These are phyloP conservation scores for Pristionchus fissidentatus DNA, from an alignment of 2,888 invertebrate genomes.

Conservation along the genomic window DNA sequence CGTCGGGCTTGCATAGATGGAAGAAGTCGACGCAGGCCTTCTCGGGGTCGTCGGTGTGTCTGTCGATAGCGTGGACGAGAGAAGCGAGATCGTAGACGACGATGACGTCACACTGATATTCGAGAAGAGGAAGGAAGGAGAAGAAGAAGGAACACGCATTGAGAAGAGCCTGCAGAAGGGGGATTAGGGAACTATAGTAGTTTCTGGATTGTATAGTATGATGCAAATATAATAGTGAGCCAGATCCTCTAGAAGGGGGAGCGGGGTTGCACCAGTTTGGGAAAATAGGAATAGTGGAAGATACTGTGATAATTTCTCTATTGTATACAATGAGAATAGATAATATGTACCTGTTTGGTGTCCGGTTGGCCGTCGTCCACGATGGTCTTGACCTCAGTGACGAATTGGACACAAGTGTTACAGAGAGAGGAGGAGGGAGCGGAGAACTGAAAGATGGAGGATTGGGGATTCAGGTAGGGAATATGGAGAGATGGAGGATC, in stretches of 20 bases:
- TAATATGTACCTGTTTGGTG: background rate
- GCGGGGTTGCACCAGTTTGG: background rate
- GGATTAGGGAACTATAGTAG: background rate
- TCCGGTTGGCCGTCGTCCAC: background rate
- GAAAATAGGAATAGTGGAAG: background rate
- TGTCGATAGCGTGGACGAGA: conserved; percentile 6
- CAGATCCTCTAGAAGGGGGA: too few species aligned
- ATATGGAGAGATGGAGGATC: too few species aligned
- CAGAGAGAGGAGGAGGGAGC: background rate
- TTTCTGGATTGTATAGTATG: background rate
- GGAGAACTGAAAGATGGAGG: background rate
- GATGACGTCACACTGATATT: conserved; percentile 44
- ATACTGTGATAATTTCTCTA: background rate
- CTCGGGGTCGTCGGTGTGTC: conserved; percentile 5
- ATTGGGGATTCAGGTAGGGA: too few species aligned
- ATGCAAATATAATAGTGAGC: too few species aligned
- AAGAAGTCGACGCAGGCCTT: conserved; percentile 24
- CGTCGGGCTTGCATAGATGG: conserved; percentile 13
- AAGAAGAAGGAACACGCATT: background rate
- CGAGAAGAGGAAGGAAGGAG: conserved; percentile 9
- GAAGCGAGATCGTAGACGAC: conserved; percentile 20
- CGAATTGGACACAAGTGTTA: conserved; percentile 10
- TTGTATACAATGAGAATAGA: background rate
- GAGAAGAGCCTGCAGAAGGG: background rate
- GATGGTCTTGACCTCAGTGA: conserved; percentile 30